A percentile compares a stretch with the other conserved stretches of the same genome.
Evolutionary conservation across 2,113 vertebrate species (phyloP).

Genomic region (Anas platyrhynchos): DNA sequence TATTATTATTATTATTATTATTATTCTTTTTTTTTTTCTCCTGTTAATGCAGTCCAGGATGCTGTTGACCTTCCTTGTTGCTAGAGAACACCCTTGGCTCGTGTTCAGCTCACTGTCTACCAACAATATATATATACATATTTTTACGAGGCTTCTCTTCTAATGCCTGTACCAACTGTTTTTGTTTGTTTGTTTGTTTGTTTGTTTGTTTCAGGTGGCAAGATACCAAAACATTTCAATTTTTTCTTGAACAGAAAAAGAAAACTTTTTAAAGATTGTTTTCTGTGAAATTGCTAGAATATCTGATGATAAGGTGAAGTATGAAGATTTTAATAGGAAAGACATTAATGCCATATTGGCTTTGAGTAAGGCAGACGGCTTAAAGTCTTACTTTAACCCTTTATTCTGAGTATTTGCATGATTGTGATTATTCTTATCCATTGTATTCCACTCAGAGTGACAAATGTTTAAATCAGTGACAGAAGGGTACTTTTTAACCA

Average conservation of each 20-base stretch:
- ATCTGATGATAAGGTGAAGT: background rate
- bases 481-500: background rate
- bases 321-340: background rate
- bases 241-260: background rate
- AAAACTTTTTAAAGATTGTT: background rate
- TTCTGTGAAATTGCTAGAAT: background rate
- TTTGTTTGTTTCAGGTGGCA: background rate
- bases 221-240: background rate
- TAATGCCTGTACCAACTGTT: background rate
- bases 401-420: constrained; percentile 14
- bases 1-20: background rate
- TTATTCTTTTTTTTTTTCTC: background rate
- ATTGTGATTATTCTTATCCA: constrained; percentile 1
- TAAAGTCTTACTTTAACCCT: background rate
- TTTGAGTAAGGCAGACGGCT: background rate
- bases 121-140: background rate
- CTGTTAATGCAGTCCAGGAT: background rate
- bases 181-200: too few relatives aligned
- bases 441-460: background rate
- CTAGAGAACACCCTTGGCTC: background rate
- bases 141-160: background rate
- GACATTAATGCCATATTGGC: background rate
- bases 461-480: background rate
- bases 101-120: background rate
- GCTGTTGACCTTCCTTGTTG: background rate